Evolutionary conservation across 1,140 invertebrate genomes (phyloP), one percentile per base, ranked within the genome.

Genomic region (Heliconius hermathena): DNA sequence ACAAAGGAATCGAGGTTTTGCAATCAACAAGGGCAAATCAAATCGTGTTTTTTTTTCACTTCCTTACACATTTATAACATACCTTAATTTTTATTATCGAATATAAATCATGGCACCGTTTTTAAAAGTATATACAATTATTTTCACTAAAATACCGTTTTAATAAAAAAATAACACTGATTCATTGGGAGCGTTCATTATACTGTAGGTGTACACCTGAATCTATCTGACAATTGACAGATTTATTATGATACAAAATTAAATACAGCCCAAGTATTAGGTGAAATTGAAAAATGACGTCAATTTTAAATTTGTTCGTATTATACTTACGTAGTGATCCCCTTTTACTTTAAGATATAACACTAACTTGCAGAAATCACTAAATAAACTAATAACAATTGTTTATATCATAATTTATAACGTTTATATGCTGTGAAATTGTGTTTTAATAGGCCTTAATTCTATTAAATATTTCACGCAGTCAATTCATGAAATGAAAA

Each of bases 1-100:
- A 93, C 92, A 94, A 93, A 93, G 91, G 89, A 93, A 89, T 85
- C 78, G 82, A 89, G 91, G 92, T 93, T 93, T 92, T 88, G 90
- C 91, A 93, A 92, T 82, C 85, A 91, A 90, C 91, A 93, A 92
- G 91, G 90, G 89, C 91, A 91, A 86, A 85, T 73, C 82, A 87
- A 87, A 88, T 90, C 88, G 87, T 89, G 85, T 89, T 46, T 92
- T 89, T 88, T 89, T 86, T 88, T 83, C 82, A 82, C 83, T 84
- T 88, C 82, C 80, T 81, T 74, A 89, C 41, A 71, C 80, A 79
- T 85, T 74, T 73, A 33, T 66, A 76, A 86, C 88, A 18, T 88
- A 91, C 90, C 89, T 89, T 87, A 26, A 49, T n/a, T 71, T 73
- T 52, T 36, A 49, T 71, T 79, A 76, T 20, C 66, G 73, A 77